Evolutionary conservation across 2,888 invertebrate genomes (phyloP).

Genomic region (Mycogona germanica): DNA sequence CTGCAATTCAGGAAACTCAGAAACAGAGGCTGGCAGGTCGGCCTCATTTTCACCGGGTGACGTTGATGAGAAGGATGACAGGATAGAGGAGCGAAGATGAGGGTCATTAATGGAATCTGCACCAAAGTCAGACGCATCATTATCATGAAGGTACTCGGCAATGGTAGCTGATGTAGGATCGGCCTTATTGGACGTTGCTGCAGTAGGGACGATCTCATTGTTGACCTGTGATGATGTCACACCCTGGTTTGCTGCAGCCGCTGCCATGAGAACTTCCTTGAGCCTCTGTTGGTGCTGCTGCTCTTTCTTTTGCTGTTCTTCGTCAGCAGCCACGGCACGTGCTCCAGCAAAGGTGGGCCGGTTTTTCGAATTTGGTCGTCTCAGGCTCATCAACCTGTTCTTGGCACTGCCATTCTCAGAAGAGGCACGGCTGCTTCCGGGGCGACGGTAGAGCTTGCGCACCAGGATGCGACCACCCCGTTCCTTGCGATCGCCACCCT

Average conservation of each 20-base stretch:
- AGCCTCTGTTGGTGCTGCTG: neutral
- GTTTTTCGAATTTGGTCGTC: neutral
- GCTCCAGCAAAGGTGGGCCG: neutral
- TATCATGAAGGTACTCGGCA: conserved; percentile 7
- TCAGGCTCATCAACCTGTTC: neutral
- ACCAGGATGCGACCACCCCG: neutral
- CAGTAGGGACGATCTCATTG: neutral
- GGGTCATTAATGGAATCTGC: neutral
- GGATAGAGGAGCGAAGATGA: too few relatives aligned
- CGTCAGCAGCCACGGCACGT: neutral
- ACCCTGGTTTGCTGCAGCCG: neutral
- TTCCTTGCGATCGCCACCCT: neutral
- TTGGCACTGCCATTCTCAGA: neutral
- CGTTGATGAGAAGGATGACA: neutral
- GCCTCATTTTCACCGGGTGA: neutral
- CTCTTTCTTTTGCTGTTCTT: neutral
- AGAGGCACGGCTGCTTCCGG: neutral
- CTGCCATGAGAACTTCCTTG: neutral
- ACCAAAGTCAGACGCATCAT: neutral
- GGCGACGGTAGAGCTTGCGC: conserved; percentile 4
- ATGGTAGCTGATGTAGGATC: conserved; percentile 8
- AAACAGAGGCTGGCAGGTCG: neutral
- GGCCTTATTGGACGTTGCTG: neutral
- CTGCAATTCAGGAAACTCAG: neutral
- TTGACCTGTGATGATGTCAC: neutral